Conservation (phyloP, 2,113 vertebrate genomes). For the Ochotona curzoniae region DNA sequence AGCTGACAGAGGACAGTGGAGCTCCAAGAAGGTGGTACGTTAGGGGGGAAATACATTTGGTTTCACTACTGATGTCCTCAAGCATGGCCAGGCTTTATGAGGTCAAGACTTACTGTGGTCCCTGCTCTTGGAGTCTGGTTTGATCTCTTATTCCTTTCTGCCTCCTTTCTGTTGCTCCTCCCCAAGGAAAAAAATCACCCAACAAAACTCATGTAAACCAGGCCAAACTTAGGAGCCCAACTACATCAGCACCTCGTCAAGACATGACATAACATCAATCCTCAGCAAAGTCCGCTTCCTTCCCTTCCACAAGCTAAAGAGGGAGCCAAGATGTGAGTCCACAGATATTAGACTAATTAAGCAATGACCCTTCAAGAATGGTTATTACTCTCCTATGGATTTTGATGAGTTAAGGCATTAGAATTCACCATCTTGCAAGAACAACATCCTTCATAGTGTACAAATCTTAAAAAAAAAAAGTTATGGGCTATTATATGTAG, state of each 20-base stretch:
- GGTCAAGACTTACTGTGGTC: not conserved
- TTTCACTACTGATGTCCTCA: not conserved
- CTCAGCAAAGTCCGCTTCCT: not conserved
- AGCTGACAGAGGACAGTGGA: not conserved
- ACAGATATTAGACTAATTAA: not conserved
- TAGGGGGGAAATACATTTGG: not conserved
- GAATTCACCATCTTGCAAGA: not conserved
- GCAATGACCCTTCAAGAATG: not conserved
- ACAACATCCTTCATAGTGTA: not conserved
- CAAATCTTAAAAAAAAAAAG: not conserved
- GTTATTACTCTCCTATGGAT: not conserved
- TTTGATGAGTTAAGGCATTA: slow-evolving; percentile 14
- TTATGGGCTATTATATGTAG: not conserved
- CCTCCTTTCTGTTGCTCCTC: not conserved
- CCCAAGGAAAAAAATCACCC: not conserved
- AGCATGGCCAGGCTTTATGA: not conserved
- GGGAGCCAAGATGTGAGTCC: not conserved
- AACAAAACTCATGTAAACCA: not conserved
- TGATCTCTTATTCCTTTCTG: not conserved
- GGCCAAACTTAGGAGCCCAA: not conserved
- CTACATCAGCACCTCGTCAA: not conserved
- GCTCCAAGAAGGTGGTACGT: not conserved
- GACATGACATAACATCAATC: not conserved
- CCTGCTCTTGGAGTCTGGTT: not conserved
- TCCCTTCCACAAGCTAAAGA: not conserved